Evolutionary conservation across 2,113 vertebrate genomes (phyloP), one percentile per base, ranked within the genome.

Genomic region (Phalacrocorax aristotelis): DNA sequence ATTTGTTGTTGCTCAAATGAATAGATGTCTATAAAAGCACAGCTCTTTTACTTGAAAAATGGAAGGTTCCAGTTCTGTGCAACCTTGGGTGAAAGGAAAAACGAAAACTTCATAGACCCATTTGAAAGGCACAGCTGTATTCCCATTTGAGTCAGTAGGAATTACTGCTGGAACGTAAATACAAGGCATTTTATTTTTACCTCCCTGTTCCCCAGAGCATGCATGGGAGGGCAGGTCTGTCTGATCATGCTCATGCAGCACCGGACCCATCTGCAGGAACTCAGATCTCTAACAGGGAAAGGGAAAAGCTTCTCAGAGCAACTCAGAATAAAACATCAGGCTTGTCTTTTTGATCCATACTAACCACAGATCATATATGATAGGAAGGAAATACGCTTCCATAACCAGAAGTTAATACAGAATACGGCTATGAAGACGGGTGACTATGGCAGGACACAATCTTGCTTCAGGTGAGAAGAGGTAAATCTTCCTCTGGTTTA

Each of bases 161-260:
- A 89, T 65, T 87, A 80, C 52, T 79, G 70, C 30, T 79, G 65
- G 61, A 89, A 79, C 74, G 54, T 15, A 90, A 81, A 85, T 71
- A 77, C n/a, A 90, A 89, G 48, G 32, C 25, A 64, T 83, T 94
- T 95, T 94, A 95, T 91, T 95, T 96, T 95, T 89, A 89, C 66
- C 18, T 87, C 89, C 36, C 46, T 62, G 20, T 42, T 92, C 70
- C 91, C 83, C 54, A 79, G 69, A 87, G 69, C 77, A 77, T 0
- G 6, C 40, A 51, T 49, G 42, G 65, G 83, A 92, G 32, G 25
- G 65, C 29, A 91, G 52, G 44, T 71, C 70, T 87, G 48, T 58
- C 76, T 78, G 77, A 72, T 44, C 57, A 30, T 51, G 46, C 57
- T 93, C 61, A 75, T 15, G 48, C 52, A 95, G 86, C 61, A 89